Evolutionary conservation across 2,888 invertebrate genomes (phyloP), one percentile per base, ranked within the genome.

Genomic region (Chrysotoxum bicinctum): DNA sequence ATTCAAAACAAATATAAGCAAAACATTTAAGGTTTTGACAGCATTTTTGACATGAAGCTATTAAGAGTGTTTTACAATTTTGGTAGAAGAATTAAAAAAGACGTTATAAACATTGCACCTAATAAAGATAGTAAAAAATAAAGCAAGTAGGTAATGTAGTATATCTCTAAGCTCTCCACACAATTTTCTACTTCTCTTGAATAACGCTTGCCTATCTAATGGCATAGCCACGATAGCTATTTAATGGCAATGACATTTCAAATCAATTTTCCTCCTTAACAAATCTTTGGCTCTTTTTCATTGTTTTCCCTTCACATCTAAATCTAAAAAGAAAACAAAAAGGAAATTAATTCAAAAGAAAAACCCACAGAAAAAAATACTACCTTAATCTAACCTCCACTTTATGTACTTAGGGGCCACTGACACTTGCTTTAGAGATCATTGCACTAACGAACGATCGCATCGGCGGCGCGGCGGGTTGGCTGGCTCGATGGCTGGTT

Each of bases 351-450:
- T 48, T 30, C 21, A 32, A 52, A 58, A 54, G 52, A 66, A 81
- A 81, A 72, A 52, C 45, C 60, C 40, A 74, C 35, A 60, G 70
- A 21, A 35, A 50, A 26, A 21, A 19, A 37, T 35, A 35, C n/a
- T 68, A 74, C 58, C 66, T 64, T 56, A 56, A 54, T 66, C 21
- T 64, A 84, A 74, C 87, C 86, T 85, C 85, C 62, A 84, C 79
- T 87, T 77, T 76, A 26, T 62, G 62, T 40, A 37, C 9, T 37
- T 0, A 81, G 78, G 89, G 90, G 90, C 89, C 90, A 90, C 89
- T 90, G 90, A 90, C 90, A 89, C 90, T 90, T 90, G 87, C 87
- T 89, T 88, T 87, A 89, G 89, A 88, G 90, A 89, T 89, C 90
- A 89, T 89, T 90, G 90, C 90, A 90, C 90, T 89, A 90, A 89